Evolutionary conservation across 2,113 vertebrate species (phyloP), one percentile per base, ranked within the genome.

Genomic region (Limnothrissa miodon): DNA sequence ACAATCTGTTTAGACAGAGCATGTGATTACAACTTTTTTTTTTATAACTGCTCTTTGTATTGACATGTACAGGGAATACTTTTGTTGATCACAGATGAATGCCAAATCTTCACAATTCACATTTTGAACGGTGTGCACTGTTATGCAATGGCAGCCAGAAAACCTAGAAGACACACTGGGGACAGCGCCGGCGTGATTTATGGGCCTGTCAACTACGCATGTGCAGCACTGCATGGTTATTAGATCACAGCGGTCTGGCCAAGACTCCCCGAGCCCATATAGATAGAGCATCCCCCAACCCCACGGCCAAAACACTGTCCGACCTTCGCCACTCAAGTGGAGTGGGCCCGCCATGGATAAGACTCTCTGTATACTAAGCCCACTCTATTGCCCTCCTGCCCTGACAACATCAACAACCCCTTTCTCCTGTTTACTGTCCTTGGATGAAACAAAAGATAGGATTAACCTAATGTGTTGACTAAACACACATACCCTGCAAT

Each of bases 171-270:
- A 62, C 59, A 29, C 13, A 29, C n/a, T 29, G 59, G 59, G 59
- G n/a, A 62, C n/a, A 29, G 59, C 6, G 59, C 1, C 11, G 29
- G 2, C 59, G n/a, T 74, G 66, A 74, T 74, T 74, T 39, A 74
- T 74, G 33, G 66, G 66, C 66, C 33, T 33, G 66, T 33, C 66
- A 11, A 74, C 25, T 36, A 74, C 66, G 33, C 66, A 74, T 33
- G 59, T 66, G 59, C n/a, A 33, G 59, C 13, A 33, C 66, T 33
- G 66, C 66, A 74, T 74, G 66, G 29, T 74, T 36, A 74, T 74
- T 74, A 74, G 25, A 74, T 74, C 66, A 74, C 66, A 36, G 66
- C 66, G 15, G 66, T 13, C 66, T 36, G 66, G 4, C 33, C 9
- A 33, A 33, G 33, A 74, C 66, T 39, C 66, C 13, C 29, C 2